Evolutionary conservation across 2,797 vertebrate species (phyloP).

Genomic region (Rhinichthys osculus): DNA sequence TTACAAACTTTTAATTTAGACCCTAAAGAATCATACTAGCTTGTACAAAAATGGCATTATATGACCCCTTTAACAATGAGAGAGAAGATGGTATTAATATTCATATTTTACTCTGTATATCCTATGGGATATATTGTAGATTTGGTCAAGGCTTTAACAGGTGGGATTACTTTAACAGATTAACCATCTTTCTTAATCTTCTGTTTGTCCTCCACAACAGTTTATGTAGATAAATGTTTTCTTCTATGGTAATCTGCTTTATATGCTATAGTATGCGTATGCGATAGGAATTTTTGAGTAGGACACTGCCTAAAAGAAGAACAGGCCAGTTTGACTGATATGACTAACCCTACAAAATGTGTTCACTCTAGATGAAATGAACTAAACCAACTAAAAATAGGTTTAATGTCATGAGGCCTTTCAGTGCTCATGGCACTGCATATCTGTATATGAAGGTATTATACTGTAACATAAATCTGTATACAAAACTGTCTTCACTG

Average conservation of each 20-base stretch:
- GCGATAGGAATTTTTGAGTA: not conserved
- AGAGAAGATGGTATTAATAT: not conserved
- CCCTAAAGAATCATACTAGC: too few relatives aligned
- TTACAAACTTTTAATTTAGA: too few relatives aligned
- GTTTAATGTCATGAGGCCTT: not conserved
- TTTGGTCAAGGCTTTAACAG: conserved; percentile 24
- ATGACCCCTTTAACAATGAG: not conserved
- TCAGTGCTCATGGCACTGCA: not conserved
- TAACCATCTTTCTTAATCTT: conserved; percentile 21
- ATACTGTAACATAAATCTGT: not conserved
- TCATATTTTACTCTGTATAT: not conserved
- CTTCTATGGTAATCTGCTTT: not conserved
- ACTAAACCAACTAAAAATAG: not conserved
- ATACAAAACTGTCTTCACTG: conserved; percentile 5
- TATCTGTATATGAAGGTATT: not conserved
- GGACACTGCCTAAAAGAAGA: not conserved
- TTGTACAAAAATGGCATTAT: too few relatives aligned
- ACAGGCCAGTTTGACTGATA: not conserved
- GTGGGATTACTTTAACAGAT: conserved; percentile 40
- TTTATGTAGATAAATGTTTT: conserved; percentile 13
- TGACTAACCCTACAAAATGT: not conserved
- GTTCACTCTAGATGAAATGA: not conserved
- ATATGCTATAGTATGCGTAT: too few relatives aligned
- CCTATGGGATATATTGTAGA: too few relatives aligned
- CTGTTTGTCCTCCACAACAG: not conserved